Evolutionary conservation across 92 coral and sea anemone species (phyloP), one percentile per base, ranked within the genome.

Genomic region (Anthopleura xanthogrammica): DNA sequence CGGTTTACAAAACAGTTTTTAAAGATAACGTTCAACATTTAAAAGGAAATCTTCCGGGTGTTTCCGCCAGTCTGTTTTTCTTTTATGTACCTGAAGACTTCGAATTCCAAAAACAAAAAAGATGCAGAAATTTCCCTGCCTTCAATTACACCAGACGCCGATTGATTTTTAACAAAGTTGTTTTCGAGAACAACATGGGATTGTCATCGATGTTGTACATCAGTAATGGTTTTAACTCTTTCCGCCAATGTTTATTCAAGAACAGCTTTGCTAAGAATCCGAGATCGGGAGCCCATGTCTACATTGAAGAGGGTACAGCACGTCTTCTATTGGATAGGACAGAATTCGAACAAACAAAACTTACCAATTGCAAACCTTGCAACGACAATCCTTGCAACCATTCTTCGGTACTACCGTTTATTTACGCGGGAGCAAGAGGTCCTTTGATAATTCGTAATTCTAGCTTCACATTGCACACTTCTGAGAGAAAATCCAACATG

Each of bases 151-250:
- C 75, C 13, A 82, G 75, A 7, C 36, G 36, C 36, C 36, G 36
- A 29, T 29, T 29, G 36, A 29, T 23, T 9, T 82, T 82, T 41
- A 48, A 58, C 4, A 78, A 73, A 13, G 79, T 73, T 12, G 60
- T 48, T 3, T 82, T 82, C 46, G 72, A 82, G 79, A 82, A 82
- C 55, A 82, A 82, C 75, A 82, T 80, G n/a, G 86, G 79, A n/a
- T 39, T 74, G 1, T 60, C 76, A 16, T 56, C 79, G 13, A 13
- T 82, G 3, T 20, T 82, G n/a, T 82, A 82, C 57, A 7, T 82
- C 48, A 57, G 60, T 19, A 82, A 76, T 46, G 86, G 86, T 42
- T 22, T 22, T 3, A 82, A 46, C 23, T 58, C 60, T 8, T 82
- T 82, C 75, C 2, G 19, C 22, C 75, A 72, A 74, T 82, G 86